Conservation (phyloP, 1,140 invertebrate genomes). For the Rhopalosiphum maidis region DNA sequence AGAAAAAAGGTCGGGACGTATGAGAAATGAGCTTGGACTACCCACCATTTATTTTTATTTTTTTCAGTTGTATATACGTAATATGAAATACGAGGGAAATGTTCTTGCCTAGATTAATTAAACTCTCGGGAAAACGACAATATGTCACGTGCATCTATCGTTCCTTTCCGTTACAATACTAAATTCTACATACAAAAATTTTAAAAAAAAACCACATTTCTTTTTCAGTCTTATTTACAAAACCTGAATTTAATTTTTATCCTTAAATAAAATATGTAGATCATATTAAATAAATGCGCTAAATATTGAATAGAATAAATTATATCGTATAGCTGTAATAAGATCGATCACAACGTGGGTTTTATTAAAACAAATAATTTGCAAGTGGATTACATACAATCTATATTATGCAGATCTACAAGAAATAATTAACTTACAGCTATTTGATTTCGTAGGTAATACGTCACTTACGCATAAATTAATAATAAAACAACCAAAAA, state of each 20-base stretch:
- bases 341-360: neutral
- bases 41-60: constrained; percentile 54
- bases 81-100: constrained; percentile 46
- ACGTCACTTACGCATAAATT: no score
- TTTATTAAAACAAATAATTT: neutral
- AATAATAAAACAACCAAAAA: no score
- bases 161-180: neutral
- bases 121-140: constrained; percentile 53
- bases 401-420: neutral
- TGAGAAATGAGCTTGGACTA: constrained; percentile 51
- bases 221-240: neutral
- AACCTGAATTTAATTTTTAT: neutral
- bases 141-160: constrained; percentile 35
- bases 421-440: neutral
- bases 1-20: constrained; percentile 55
- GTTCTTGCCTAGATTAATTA: constrained; percentile 57
- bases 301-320: neutral
- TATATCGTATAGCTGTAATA: neutral
- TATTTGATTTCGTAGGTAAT: neutral
- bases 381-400: neutral
- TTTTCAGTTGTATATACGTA: constrained; percentile 26
- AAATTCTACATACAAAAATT: neutral
- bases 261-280: neutral
- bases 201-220: neutral
- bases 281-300: neutral